These are phyloP conservation scores for Phortica variegata DNA, from an alignment of 1,140 invertebrate species.

Conservation along the genomic window DNA sequence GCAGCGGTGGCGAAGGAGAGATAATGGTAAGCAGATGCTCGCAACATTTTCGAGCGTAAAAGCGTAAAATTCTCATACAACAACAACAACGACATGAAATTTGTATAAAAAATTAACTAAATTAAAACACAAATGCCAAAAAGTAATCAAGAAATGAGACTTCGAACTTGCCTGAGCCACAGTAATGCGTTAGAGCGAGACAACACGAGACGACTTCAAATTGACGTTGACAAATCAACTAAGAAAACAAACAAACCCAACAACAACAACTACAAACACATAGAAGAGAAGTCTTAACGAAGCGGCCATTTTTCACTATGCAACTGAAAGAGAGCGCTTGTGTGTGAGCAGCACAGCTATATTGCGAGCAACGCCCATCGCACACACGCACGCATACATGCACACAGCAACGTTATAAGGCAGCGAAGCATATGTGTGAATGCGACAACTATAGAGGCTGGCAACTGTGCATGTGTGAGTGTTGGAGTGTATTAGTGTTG, in stretches of 20 bases:
- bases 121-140: constrained; percentile 4
- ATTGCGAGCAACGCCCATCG: constrained; percentile 29
- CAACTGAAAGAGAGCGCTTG: too few species aligned
- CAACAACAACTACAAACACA: too few species aligned
- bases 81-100: too few species aligned
- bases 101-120: not conserved
- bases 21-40: constrained; percentile 1
- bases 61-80: too few species aligned
- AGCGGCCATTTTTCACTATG: constrained; percentile 40
- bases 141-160: constrained; percentile 6
- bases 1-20: not conserved
- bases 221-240: constrained; percentile 33
- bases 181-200: constrained; percentile 3
- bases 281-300: too few species aligned
- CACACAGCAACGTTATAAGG: not conserved
- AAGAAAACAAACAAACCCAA: constrained; percentile 31
- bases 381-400: too few species aligned
- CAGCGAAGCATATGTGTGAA: too few species aligned
- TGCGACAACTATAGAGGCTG: not conserved
- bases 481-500: constrained; percentile 4
- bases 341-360: constrained; percentile 24
- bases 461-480: constrained; percentile 20
- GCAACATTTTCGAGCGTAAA: constrained; percentile 18
- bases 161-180: too few species aligned
- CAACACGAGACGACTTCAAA: not conserved